A percentile compares a stretch with the other conserved stretches of the same genome.
phyloP scores from a whole-genome alignment of 64 coral and sea anemone species.

The Montipora sp. region DNA sequence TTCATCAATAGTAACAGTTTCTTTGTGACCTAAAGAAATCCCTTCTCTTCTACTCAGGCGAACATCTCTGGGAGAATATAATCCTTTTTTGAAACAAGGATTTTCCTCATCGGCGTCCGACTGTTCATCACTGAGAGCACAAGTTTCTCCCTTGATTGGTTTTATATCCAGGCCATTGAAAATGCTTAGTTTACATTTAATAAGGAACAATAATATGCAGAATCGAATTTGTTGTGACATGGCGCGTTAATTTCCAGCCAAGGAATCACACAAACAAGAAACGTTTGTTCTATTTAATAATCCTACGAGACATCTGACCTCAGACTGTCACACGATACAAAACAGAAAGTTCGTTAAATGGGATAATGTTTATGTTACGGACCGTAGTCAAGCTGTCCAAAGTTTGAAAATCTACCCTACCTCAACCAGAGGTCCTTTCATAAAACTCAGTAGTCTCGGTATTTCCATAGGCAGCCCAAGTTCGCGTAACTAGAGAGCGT shows the following conservation, averaged over 20 bases:
- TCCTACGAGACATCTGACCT: background rate
- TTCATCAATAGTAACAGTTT: slow-evolving; percentile 19
- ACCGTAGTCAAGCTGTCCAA: too few species aligned
- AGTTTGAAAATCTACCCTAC: too few species aligned
- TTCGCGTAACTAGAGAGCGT: too few species aligned
- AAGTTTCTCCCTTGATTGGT: slow-evolving; percentile 24
- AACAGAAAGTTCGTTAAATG: background rate
- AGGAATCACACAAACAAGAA: background rate
- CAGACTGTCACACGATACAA: background rate
- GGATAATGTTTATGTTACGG: too few species aligned
- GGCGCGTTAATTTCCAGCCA: background rate
- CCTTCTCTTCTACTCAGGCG: background rate
- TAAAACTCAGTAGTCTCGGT: too few species aligned
- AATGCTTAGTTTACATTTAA: background rate
- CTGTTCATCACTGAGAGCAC: background rate
- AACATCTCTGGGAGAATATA: background rate
- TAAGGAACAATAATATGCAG: background rate
- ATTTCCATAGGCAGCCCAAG: too few species aligned
- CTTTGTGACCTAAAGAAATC: background rate
- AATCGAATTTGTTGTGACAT: background rate
- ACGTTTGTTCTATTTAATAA: background rate
- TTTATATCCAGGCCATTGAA: background rate
- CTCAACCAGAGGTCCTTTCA: too few species aligned
- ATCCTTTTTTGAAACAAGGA: slow-evolving; percentile 5
- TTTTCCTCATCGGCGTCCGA: background rate